Evolutionary conservation across 2,797 vertebrate species (phyloP), one percentile per base, ranked within the genome.

Genomic region (Hippocampus kuda): DNA sequence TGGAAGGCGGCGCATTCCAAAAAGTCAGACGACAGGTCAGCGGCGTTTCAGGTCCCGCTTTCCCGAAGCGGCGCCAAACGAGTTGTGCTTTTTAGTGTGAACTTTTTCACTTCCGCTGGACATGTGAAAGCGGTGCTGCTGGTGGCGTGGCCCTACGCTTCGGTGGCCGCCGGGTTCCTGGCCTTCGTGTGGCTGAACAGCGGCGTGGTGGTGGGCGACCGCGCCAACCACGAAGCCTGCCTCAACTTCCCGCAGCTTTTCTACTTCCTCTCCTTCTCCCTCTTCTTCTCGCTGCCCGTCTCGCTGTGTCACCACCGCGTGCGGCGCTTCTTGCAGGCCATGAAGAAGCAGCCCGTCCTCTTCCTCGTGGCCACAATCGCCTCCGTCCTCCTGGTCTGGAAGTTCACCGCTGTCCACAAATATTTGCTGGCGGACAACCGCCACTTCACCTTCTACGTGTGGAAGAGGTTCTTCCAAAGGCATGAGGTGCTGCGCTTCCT

Each of bases 381-480:
- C 27, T 91, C 80, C 20, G 30, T 93, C 10, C 72, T 96, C 56
- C 83, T 98, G 5, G 85, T 98, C 68, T 97, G 96, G 96, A 96
- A 92, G 74, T 98, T 95, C 84, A 96, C 96, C 1, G 93, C 91
- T 3, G 89, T 92, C 49, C 97, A 99, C 89, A 93, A 91, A 75
- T 99, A 97, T 85, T 87, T 99, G 65, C 85, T 99, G 26, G 94
- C 95, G 0, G 97, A 99, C 77, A 99, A 99, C 86, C 92, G 97
- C 46, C 97, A 99, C 77, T 98, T 93, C 70, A 91, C 94, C 0
- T 99, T 99, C 79, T 99, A 99, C 27, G 87, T 98, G 57, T 99
- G 97, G 97, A 93, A 90, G 16, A 91, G 92, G 79, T 66, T 98
- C 26, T 94, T 94, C 83, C 94, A 95, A 79, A 91, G 83, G 79